Evolutionary conservation across 2,797 vertebrate genomes (phyloP), one percentile per base, ranked within the genome.

Genomic region (Rhabdomys pumilio): DNA sequence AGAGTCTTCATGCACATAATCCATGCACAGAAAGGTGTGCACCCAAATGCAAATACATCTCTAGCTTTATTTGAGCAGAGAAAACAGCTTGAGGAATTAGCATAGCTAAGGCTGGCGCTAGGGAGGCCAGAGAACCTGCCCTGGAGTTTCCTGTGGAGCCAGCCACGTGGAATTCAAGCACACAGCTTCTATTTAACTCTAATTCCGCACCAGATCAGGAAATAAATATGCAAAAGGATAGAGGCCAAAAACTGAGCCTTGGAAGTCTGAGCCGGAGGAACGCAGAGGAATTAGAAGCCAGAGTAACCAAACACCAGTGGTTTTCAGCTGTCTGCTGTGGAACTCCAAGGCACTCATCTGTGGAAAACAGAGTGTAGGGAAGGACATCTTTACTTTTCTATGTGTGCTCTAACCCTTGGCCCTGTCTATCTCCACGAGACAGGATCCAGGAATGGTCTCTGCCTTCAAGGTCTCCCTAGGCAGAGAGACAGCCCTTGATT

Each of bases 171-270:
- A 97, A 97, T 96, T 89, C 91, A 96, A 97, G 96, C 95, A 98
- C 97, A 97, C 96, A 98, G 94, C 97, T 94, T 91, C 95, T 86
- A 95, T 97, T 98, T 97, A 98, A 96, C 96, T 97, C 86, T 95
- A 93, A 97, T 97, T 98, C 97, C 96, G 96, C 98, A 97, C 97
- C 96, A 95, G 95, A 96, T 98, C 97, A 96, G 95, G 97, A 96
- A 97, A 97, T 97, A 98, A 98, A 97, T 97, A 97, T 97, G 95
- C 91, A 95, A 94, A 97, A 95, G 95, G 87, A 91, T 15, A 44
- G 91, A 97, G 91, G 97, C 97, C 97, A 97, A 96, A 97, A 96
- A 85, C 20, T 73, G 89, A 97, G 94, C 83, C 67, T 94, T 96
- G 95, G 92, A 96, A 96, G 95, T 93, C 91, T 92, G 84, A 94